phyloP scores from a whole-genome alignment of 2,113 vertebrate genomes.

The Aphyosemion australe region DNA sequence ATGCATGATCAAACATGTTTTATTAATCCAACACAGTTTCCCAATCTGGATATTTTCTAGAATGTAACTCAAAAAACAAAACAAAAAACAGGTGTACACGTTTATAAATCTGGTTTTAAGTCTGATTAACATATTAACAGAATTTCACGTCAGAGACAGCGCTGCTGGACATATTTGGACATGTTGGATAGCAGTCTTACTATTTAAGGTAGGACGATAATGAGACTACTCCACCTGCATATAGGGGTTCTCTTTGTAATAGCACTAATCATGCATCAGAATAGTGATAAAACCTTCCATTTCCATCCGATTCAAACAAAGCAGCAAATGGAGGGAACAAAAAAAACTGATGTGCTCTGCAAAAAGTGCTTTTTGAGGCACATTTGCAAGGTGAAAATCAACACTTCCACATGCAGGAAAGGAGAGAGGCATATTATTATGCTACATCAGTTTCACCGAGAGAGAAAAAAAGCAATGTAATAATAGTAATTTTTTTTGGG shows the following conservation, averaged over 20 bases:
- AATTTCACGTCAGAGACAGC: background rate
- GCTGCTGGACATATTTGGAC: background rate
- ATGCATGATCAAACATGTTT: background rate
- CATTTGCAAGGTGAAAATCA: slow-evolving; percentile 27
- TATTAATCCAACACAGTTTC: too few species aligned
- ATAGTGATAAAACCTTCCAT: slow-evolving; percentile 20
- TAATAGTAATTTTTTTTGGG: background rate
- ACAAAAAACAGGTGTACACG: too few species aligned
- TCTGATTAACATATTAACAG: background rate
- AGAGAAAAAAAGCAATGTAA: background rate
- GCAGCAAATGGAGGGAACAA: background rate
- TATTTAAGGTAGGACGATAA: slow-evolving; percentile 7
- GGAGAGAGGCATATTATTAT: slow-evolving; percentile 5
- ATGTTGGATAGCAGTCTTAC: background rate
- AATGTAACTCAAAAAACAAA: too few species aligned
- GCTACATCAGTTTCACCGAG: slow-evolving; percentile 9
- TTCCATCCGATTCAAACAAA: slow-evolving; percentile 15
- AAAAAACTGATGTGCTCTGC: slow-evolving; percentile 2
- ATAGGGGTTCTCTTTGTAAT: slow-evolving; percentile 17
- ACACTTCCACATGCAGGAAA: slow-evolving; percentile 31
- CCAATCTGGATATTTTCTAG: too few species aligned
- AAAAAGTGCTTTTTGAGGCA: slow-evolving; percentile 26
- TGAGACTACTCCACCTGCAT: background rate
- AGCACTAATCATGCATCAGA: slow-evolving; percentile 23
- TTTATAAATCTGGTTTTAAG: background rate